Percentiles rank a stretch among this genome's conserved stretches.
Conservation (phyloP, 2,113 vertebrate genomes). For the Stomatorhinus ivindoensis region DNA sequence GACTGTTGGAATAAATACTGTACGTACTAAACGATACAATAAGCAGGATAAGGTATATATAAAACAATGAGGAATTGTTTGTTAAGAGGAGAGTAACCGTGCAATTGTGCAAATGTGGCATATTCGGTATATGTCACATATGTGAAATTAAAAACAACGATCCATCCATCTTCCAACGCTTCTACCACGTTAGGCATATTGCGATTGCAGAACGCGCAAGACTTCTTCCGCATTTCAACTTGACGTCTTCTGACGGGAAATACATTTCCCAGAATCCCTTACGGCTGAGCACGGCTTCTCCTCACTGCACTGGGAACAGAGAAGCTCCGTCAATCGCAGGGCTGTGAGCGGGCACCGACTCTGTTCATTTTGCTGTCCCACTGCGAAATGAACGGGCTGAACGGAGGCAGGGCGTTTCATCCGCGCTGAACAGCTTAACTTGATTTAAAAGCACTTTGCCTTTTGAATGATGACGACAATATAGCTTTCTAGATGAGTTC, state of each 20-base stretch:
- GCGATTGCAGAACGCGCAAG: not conserved
- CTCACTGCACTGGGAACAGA: not conserved
- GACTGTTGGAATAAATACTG: not conserved
- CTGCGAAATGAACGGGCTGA: not conserved
- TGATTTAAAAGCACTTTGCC: not conserved
- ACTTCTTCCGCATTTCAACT: not conserved
- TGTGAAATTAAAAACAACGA: not conserved
- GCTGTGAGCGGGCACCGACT: not conserved
- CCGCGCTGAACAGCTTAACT: not conserved
- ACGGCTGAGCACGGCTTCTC: slow-evolving; percentile 10
- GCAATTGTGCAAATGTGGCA: not conserved
- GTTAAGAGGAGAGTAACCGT: not conserved
- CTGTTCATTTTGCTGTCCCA: not conserved
- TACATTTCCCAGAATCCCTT: slow-evolving; percentile 47
- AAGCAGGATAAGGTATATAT: not conserved
- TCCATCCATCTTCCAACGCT: not conserved
- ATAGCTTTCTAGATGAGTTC: not conserved
- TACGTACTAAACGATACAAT: not conserved
- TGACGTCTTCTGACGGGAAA: slow-evolving; percentile 9
- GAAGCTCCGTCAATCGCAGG: not conserved
- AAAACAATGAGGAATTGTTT: not conserved
- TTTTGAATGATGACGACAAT: not conserved
- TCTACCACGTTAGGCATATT: not conserved
- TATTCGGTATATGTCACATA: not conserved
- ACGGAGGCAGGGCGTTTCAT: not conserved